Evolutionary conservation across 2,888 invertebrate species (phyloP).

Genomic region (Rhopalosiphum nymphaeae): DNA sequence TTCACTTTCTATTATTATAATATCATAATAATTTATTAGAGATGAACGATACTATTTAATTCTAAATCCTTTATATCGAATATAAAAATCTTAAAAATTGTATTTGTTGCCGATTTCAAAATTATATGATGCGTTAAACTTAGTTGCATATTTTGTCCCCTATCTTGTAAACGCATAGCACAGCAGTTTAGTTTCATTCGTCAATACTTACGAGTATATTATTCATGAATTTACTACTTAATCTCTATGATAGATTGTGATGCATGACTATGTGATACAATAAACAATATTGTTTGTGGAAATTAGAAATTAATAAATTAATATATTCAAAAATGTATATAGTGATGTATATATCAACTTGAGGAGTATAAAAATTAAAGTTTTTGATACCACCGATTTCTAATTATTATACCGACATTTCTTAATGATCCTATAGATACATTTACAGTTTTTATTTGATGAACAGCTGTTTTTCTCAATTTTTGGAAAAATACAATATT

Average conservation of each 20-base stretch:
- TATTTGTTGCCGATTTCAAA: background rate
- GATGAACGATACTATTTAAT: background rate
- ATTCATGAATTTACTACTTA: background rate
- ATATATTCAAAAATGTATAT: background rate
- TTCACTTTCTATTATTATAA: background rate
- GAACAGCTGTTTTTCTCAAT: background rate
- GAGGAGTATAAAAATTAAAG: background rate
- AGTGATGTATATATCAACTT: background rate
- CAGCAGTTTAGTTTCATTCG: background rate
- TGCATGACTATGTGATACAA: background rate
- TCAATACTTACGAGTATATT: too few relatives aligned
- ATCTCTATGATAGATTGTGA: background rate
- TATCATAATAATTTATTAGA: background rate
- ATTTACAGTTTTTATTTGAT: background rate
- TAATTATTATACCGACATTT: background rate
- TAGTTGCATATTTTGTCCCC: background rate
- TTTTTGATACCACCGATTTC: background rate
- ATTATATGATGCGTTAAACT: background rate
- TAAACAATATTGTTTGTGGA: background rate
- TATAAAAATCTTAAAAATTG: background rate
- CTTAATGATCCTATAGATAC: background rate
- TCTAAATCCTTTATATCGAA: background rate
- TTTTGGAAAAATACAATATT: background rate
- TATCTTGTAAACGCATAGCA: background rate
- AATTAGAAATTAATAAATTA: background rate